Percentiles rank a stretch among this genome's conserved stretches.
Conservation (phyloP, 2,797 vertebrate species). For the Amphiprion clarkii region DNA sequence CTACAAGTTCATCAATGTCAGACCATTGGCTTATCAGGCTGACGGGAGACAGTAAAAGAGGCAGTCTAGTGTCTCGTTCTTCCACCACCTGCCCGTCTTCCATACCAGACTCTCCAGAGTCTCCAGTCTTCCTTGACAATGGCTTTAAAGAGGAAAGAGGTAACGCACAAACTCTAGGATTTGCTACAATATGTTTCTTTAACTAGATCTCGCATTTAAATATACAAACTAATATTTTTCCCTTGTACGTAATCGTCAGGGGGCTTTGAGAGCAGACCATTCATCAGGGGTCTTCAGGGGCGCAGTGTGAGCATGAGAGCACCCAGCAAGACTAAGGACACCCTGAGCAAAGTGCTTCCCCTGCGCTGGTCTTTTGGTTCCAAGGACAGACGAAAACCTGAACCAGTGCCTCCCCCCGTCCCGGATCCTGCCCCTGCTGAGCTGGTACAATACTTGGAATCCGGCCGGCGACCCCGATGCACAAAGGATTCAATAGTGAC, state of each 20-base stretch:
- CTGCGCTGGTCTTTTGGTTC: slow-evolving; percentile 89
- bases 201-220: slow-evolving; percentile 2
- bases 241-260: slow-evolving; percentile 73
- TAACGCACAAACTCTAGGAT: slow-evolving; percentile 48
- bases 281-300: slow-evolving; percentile 84
- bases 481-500: slow-evolving; percentile 88
- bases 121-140: slow-evolving; percentile 78
- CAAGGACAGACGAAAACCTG: slow-evolving; percentile 81
- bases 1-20: slow-evolving; percentile 88
- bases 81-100: slow-evolving; percentile 81
- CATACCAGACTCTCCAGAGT: slow-evolving; percentile 78
- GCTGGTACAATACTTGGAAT: slow-evolving; percentile 92
- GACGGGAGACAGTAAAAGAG: slow-evolving; percentile 78
- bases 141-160: slow-evolving; percentile 81
- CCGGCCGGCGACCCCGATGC: slow-evolving; percentile 89
- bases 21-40: slow-evolving; percentile 93
- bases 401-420: slow-evolving; percentile 41
- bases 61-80: slow-evolving; percentile 80
- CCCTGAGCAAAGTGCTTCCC: slow-evolving; percentile 84
- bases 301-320: slow-evolving; percentile 90
- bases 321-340: slow-evolving; percentile 81
- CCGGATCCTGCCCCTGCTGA: slow-evolving; percentile 78
- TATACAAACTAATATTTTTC: slow-evolving; percentile 21
- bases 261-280: slow-evolving; percentile 83
- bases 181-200: background rate